Evolutionary conservation across 2,797 vertebrate genomes (phyloP).

Genomic region (Xiphophorus birchmanni): DNA sequence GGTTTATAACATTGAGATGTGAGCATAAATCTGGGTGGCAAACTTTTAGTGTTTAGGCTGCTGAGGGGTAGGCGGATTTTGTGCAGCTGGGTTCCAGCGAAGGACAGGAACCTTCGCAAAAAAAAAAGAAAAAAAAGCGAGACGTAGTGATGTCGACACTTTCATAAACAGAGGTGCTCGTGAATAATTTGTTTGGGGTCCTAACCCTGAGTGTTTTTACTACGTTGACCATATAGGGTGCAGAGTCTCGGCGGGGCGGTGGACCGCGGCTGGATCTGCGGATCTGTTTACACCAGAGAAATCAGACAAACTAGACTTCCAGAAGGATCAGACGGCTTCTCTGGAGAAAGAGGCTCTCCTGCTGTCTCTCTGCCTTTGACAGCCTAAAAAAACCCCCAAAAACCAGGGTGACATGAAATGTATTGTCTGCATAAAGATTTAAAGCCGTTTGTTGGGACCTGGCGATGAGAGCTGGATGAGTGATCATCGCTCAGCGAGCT

Average conservation of each 20-base stretch:
- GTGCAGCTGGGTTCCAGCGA: constrained; percentile 57
- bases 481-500: constrained; percentile 84
- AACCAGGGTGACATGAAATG: constrained; percentile 79
- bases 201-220: constrained; percentile 74
- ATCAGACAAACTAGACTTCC: constrained; percentile 73
- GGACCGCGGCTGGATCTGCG: constrained; percentile 54
- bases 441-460: constrained; percentile 67
- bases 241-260: constrained; percentile 63
- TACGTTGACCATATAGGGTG: constrained; percentile 80
- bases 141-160: constrained; percentile 62
- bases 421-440: constrained; percentile 64
- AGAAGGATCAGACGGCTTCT: constrained; percentile 65
- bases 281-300: constrained; percentile 75
- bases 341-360: constrained; percentile 61
- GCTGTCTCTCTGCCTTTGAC: constrained; percentile 66
- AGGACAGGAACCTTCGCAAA: constrained; percentile 43
- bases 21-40: constrained; percentile 9
- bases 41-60: constrained; percentile 22
- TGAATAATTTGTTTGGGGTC: constrained; percentile 74
- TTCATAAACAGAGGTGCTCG: constrained; percentile 76
- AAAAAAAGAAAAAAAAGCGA: constrained; percentile 34
- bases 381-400: constrained; percentile 51
- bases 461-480: constrained; percentile 85
- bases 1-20: constrained; percentile 39
- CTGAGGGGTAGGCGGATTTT: constrained; percentile 14